Conservation (phyloP, 92 coral and sea anemone species). For the Virgularia gustaviana region DNA sequence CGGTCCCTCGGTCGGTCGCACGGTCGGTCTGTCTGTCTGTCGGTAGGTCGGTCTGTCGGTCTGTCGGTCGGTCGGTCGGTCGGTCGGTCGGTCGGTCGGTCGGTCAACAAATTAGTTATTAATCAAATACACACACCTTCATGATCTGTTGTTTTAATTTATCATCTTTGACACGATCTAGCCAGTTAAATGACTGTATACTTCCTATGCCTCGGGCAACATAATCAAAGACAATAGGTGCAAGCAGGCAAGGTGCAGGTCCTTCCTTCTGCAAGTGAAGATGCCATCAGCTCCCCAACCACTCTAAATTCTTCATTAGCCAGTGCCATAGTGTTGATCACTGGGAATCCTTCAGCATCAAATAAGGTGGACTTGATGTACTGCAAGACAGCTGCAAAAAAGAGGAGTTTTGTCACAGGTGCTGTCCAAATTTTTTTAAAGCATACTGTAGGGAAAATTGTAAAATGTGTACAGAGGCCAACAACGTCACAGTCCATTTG, state of each 20-base stretch:
- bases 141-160: constrained; percentile 19
- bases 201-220: constrained; percentile 42
- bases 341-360: constrained; percentile 56
- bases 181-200: constrained; percentile 36
- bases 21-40: too few species aligned
- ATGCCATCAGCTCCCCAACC: constrained; percentile 58
- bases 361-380: constrained; percentile 43
- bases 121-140: constrained; percentile 2
- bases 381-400: constrained; percentile 37
- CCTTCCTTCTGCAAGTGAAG: constrained; percentile 47
- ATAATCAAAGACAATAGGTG: constrained; percentile 40
- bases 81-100: too few species aligned
- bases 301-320: constrained; percentile 58
- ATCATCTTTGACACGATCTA: constrained; percentile 37
- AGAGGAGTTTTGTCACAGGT: background rate
- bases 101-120: too few species aligned
- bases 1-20: too few species aligned
- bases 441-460: too few species aligned
- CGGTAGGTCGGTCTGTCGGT: too few species aligned
- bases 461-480: background rate
- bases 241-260: constrained; percentile 44
- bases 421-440: too few species aligned
- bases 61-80: too few species aligned
- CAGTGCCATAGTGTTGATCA: constrained; percentile 57
- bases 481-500: background rate